Percentiles rank a stretch among this genome's conserved stretches.
Evolutionary conservation across 2,797 vertebrate genomes (phyloP).

Genomic region (Enteromius unitaeniatus): DNA sequence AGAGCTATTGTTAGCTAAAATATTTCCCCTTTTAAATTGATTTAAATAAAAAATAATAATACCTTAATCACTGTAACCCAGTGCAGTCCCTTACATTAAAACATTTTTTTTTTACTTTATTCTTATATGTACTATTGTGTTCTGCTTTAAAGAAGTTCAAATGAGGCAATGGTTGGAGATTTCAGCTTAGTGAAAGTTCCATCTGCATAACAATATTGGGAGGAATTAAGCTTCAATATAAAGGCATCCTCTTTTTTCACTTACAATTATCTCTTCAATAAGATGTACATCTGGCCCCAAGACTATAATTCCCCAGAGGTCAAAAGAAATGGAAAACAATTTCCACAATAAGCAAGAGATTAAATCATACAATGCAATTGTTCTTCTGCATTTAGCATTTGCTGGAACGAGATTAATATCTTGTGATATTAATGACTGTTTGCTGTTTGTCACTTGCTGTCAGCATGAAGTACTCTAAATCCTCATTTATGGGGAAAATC

Average conservation of each 20-base stretch:
- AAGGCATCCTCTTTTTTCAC: slow-evolving; percentile 61
- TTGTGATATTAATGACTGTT: slow-evolving; percentile 62
- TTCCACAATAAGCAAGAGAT: slow-evolving; percentile 68
- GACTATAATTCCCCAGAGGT: slow-evolving; percentile 69
- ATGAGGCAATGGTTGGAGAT: slow-evolving; percentile 33
- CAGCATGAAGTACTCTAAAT: slow-evolving; percentile 71
- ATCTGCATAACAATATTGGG: slow-evolving; percentile 77
- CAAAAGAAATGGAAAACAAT: slow-evolving; percentile 74
- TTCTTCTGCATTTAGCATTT: slow-evolving; percentile 68
- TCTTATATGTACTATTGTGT: neutral
- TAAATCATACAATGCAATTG: slow-evolving; percentile 60
- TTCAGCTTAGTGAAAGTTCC: slow-evolving; percentile 63
- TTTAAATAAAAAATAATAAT: neutral
- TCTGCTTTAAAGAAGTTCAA: slow-evolving; percentile 3
- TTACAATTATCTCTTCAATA: slow-evolving; percentile 51
- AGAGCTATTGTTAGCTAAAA: neutral
- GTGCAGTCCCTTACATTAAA: neutral
- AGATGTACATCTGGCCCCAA: slow-evolving; percentile 69
- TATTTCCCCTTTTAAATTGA: neutral
- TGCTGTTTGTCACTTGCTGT: slow-evolving; percentile 67
- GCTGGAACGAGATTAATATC: slow-evolving; percentile 72
- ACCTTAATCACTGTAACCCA: neutral
- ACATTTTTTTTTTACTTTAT: neutral
- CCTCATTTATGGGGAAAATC: slow-evolving; percentile 67
- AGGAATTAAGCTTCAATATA: slow-evolving; percentile 74